Evolutionary conservation across 2,797 vertebrate genomes (phyloP), one percentile per base, ranked within the genome.

Genomic region (Chelmon rostratus): DNA sequence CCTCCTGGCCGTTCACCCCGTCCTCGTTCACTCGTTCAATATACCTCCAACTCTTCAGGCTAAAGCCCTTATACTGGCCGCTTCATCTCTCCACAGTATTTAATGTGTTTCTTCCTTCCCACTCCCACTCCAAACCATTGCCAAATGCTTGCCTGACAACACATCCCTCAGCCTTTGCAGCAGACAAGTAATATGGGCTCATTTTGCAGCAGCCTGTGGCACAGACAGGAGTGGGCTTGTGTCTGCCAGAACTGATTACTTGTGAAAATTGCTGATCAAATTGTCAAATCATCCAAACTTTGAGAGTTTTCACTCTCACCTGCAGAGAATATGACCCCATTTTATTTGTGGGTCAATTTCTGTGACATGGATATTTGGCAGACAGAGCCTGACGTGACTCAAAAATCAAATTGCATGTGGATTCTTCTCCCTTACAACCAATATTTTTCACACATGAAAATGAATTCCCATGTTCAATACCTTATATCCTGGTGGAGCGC

Each of bases 31-130:
- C 82, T 78, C 58, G 44, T 80, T 87, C 88, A 92, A 92, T 93
- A 91, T 89, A 86, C 87, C 81, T 87, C 86, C 84, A 85, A 73
- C 86, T 92, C 92, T 91, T 84, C 87, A 90, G 89, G 88, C 91
- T 77, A 83, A 74, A 90, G 82, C 84, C 86, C 83, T 61, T 66
- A 78, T 54, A 79, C 75, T 13, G 47, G 73, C 80, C 28, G 68
- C 83, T 90, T 74, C 81, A 88, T 91, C 88, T 86, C 87, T 75
- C 83, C 71, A 76, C 85, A 73, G 84, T 89, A 85, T 89, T 92
- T 89, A 91, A 91, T 92, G 88, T 28, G 54, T 87, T 87, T 82
- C 65, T 80, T 88, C 75, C 79, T 72, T 76, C 84, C 79, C 76
- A 57, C 81, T 78, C 73, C 66, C 46, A 63, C 79, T 86, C 81